Percentiles rank a stretch among this genome's conserved stretches.
These are phyloP conservation scores for Halesus radiatus DNA, from an alignment of 1,140 invertebrate genomes.

Conservation along the genomic window DNA sequence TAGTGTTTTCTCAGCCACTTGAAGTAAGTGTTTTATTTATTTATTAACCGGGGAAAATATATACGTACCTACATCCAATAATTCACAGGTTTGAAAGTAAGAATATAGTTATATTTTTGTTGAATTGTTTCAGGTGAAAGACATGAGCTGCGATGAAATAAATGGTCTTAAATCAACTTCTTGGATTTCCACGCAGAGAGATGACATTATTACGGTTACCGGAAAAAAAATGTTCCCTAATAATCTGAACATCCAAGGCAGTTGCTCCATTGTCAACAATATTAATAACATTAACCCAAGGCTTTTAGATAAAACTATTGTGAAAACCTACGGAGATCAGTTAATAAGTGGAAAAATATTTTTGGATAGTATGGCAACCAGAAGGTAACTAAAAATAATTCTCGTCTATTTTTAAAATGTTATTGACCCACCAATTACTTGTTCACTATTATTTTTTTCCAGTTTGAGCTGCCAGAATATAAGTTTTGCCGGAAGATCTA, in stretches of 20 bases:
- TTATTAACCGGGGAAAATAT: too few species aligned
- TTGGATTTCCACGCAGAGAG: constrained; percentile 57
- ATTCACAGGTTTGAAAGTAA: not conserved
- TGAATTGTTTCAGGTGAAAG: constrained; percentile 52
- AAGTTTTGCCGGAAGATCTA: constrained; percentile 33
- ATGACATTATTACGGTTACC: constrained; percentile 57
- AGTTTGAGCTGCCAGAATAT: constrained; percentile 47
- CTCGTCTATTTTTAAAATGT: not conserved
- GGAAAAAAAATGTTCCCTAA: constrained; percentile 60
- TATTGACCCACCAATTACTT: too few species aligned
- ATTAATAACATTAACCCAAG: constrained; percentile 50
- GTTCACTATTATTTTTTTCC: not conserved
- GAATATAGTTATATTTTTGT: not conserved
- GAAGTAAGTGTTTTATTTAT: constrained; percentile 55
- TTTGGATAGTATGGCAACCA: constrained; percentile 42
- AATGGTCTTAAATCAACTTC: constrained; percentile 59
- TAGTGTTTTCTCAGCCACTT: constrained; percentile 61
- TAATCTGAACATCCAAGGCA: constrained; percentile 60
- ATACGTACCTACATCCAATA: too few species aligned
- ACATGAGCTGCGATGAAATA: constrained; percentile 59
- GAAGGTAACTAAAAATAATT: constrained; percentile 18
- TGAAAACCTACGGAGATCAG: constrained; percentile 61
- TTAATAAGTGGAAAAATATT: constrained; percentile 59
- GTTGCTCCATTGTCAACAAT: constrained; percentile 42
- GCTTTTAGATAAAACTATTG: constrained; percentile 57